Base-by-base conservation (phyloP, 2,113 vertebrate species). In the Columbina picui region DNA sequence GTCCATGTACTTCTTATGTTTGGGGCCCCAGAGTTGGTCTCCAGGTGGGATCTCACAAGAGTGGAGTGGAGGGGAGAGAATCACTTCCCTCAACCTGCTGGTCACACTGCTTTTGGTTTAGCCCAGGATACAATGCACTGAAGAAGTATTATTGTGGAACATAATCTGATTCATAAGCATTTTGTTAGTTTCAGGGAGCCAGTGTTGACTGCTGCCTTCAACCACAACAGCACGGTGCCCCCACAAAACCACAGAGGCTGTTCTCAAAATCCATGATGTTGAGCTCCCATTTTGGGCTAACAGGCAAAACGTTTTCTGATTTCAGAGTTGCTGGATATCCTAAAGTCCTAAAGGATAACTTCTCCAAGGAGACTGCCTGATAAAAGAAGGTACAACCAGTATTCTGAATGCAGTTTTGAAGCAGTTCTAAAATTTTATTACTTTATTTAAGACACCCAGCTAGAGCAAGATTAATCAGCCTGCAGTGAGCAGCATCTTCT, bases 401-500 rank as follows among this genome's bases (percentile, higher is more conserved):
- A 84, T 32, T 93, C 79, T 93, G 65, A 81, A 38, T 53, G 39
- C 47, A 45, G 25, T 71, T 84, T 90, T 75, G 82, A 90, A 76
- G 57, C 29, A 69, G 14, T 90, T 59, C 77, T 92, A 65, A 76
- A 74, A 47, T 90, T 82, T 87, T 88, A 84, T 75, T 67, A 23
- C 69, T 90, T 90, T 69, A 57, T 91, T 89, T 86, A 93, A 95
- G 64, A 83, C 59, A 32, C 14, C 20, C 60, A 91, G 61, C 86
- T 89, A 77, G 91, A 89, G 59, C 13, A 71, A 92, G 74, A 92
- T 89, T 93, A 89, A 93, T 96, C 76, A 86, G 75, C 75, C 73
- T 87, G 68, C 52, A 68, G 49, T 43, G 73, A 93, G 68, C 38
- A 94, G 27, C 68, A 77, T 69, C 65, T 47, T 89, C 65, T 84